Conservation (phyloP, 2,113 vertebrate species). For the Hippoglossus stenolepis region DNA sequence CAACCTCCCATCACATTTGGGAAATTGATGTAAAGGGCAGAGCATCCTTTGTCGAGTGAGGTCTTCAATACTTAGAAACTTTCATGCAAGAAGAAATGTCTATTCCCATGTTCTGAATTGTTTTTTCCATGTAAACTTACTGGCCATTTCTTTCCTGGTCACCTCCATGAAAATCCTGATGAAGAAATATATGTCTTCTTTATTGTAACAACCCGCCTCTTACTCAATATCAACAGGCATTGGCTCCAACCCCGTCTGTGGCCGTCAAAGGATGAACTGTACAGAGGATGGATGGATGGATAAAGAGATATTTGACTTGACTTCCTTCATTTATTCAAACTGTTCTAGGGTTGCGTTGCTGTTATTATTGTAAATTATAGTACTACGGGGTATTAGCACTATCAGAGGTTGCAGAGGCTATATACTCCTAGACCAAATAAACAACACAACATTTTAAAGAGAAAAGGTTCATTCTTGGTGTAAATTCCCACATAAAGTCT, state of each 20-base stretch:
- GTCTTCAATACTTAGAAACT: not conserved
- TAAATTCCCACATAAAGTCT: not conserved
- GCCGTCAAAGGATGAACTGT: too few relatives aligned
- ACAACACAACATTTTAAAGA: not conserved
- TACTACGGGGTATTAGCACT: not conserved
- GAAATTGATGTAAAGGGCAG: conserved; percentile 12
- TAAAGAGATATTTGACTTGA: too few relatives aligned
- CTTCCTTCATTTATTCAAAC: too few relatives aligned
- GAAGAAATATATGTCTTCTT: not conserved
- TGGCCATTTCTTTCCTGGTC: not conserved
- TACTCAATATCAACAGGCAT: too few relatives aligned
- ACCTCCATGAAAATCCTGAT: not conserved
- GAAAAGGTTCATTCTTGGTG: too few relatives aligned
- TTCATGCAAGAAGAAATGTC: not conserved
- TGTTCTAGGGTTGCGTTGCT: too few relatives aligned
- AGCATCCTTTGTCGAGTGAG: not conserved
- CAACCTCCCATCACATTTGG: conserved; percentile 25
- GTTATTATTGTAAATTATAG: too few relatives aligned
- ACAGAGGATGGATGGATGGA: not conserved
- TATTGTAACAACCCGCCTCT: not conserved
- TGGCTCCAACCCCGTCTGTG: too few relatives aligned
- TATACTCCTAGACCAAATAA: not conserved
- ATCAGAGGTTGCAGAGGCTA: not conserved
- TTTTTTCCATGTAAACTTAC: not conserved
- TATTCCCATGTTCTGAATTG: not conserved